Evolutionary conservation across 2,113 vertebrate species (phyloP).

Genomic region (Acrocephalus kingi): DNA sequence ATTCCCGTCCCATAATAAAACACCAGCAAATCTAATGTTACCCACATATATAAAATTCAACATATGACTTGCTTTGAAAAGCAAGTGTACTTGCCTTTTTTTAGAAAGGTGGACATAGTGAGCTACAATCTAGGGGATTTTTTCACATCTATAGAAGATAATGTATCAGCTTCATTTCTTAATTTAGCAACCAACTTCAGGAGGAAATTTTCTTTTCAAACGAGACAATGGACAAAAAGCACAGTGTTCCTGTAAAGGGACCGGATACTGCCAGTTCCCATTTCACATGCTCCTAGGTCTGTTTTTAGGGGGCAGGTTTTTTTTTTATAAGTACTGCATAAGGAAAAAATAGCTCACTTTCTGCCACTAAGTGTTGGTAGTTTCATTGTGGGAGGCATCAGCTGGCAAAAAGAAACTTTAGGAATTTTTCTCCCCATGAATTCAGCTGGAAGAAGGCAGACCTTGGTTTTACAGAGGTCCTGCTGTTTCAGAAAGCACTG

Average conservation of each 20-base stretch:
- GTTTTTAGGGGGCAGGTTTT: background rate
- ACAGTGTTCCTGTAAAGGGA: background rate
- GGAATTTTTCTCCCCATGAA: background rate
- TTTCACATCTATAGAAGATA: background rate
- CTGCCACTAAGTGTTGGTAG: background rate
- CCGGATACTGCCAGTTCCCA: background rate
- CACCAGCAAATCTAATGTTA: background rate
- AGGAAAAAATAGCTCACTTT: background rate
- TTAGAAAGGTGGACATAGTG: background rate
- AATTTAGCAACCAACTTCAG: background rate
- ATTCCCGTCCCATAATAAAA: background rate
- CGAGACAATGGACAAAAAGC: background rate
- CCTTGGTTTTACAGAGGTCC: background rate
- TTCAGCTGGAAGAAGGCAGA: background rate
- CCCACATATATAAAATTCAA: background rate
- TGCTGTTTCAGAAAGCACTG: background rate
- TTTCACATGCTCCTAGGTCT: background rate
- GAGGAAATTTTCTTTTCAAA: background rate
- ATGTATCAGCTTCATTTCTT: background rate
- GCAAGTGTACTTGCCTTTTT: background rate
- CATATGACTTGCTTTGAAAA: background rate
- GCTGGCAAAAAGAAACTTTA: background rate
- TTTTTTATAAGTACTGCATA: background rate
- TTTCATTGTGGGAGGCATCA: background rate
- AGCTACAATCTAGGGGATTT: background rate